phyloP scores from a whole-genome alignment of 2,797 vertebrate species.

The Rhodeus uyekii region DNA sequence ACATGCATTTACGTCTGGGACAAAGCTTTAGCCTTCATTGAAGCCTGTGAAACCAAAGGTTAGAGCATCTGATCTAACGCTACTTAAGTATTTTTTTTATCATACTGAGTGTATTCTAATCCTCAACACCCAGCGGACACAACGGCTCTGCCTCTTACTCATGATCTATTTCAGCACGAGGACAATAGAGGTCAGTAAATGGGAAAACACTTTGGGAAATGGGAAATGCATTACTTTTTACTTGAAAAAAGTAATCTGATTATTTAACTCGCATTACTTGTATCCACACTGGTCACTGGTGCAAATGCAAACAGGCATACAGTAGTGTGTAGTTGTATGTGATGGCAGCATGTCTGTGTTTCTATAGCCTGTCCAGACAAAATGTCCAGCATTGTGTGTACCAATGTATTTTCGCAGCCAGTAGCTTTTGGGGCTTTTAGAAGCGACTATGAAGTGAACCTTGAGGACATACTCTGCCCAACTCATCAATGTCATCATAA shows the following conservation, averaged over 20 bases:
- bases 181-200: too few relatives aligned
- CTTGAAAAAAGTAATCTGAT: neutral
- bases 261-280: neutral
- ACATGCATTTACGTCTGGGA: too few relatives aligned
- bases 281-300: neutral
- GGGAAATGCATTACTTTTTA: too few relatives aligned
- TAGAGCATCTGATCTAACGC: too few relatives aligned
- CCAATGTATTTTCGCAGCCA: neutral
- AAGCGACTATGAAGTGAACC: neutral
- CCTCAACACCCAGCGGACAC: too few relatives aligned
- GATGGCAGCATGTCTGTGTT: neutral
- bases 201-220: too few relatives aligned
- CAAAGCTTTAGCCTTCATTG: too few relatives aligned
- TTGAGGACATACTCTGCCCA: neutral
- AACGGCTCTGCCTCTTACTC: too few relatives aligned
- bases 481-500: neutral
- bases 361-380: neutral
- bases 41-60: too few relatives aligned
- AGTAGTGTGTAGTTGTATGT: neutral
- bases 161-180: too few relatives aligned
- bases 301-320: neutral
- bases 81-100: too few relatives aligned
- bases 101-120: too few relatives aligned
- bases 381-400: neutral
- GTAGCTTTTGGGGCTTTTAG: neutral